phyloP scores from a whole-genome alignment of 2,888 invertebrate genomes.

The Andrena trimmerana region DNA sequence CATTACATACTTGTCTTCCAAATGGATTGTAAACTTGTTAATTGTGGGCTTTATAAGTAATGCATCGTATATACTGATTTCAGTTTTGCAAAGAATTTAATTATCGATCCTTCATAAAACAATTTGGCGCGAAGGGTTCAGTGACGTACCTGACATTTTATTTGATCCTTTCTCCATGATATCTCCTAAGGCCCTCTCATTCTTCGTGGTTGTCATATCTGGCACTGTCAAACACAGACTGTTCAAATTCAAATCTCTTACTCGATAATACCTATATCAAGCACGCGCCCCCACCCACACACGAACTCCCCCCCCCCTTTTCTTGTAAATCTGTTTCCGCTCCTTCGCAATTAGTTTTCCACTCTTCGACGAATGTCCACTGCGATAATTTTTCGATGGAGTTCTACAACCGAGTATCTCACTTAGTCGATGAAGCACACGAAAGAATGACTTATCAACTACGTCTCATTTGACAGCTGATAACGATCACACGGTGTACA shows the following conservation, averaged over 20 bases:
- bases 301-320: slow-evolving; percentile 42
- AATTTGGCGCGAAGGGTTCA: background rate
- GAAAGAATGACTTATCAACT: background rate
- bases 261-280: slow-evolving; percentile 59
- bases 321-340: slow-evolving; percentile 33
- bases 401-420: background rate
- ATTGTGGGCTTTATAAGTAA: background rate
- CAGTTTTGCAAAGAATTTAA: background rate
- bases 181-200: slow-evolving; percentile 20
- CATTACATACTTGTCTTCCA: background rate
- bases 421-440: background rate
- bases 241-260: slow-evolving; percentile 61
- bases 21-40: background rate
- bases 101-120: background rate
- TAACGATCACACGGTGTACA: background rate
- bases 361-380: slow-evolving; percentile 6
- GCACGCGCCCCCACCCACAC: slow-evolving; percentile 50
- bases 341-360: slow-evolving; percentile 25
- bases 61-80: background rate
- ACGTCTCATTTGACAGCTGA: background rate
- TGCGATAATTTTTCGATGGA: background rate
- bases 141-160: slow-evolving; percentile 42
- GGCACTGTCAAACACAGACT: slow-evolving; percentile 50
- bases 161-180: slow-evolving; percentile 3
- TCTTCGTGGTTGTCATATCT: slow-evolving; percentile 54